These are phyloP conservation scores for Melanostoma mellinum DNA, from an alignment of 2,888 invertebrate species.

Conservation along the genomic window DNA sequence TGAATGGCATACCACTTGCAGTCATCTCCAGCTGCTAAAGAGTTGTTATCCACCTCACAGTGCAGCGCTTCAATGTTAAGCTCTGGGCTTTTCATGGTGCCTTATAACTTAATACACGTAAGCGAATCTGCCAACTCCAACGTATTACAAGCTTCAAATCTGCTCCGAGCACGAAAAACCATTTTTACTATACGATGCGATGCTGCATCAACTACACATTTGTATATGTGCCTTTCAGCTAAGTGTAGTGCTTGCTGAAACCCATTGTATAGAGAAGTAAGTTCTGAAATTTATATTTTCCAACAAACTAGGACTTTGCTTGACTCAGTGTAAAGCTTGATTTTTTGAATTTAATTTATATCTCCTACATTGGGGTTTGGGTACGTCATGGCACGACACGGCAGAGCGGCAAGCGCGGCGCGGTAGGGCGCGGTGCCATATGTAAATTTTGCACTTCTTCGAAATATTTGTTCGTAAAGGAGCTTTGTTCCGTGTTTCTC, in stretches of 20 bases:
- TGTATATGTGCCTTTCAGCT: neutral
- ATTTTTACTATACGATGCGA: conserved; percentile 42
- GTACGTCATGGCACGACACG: no score
- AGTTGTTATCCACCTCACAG: no score
- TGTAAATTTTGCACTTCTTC: conserved; percentile 54
- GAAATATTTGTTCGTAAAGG: conserved; percentile 62
- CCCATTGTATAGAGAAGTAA: conserved; percentile 2
- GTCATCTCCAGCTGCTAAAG: neutral
- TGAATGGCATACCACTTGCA: neutral
- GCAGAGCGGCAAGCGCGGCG: no score
- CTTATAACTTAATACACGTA: conserved; percentile 54
- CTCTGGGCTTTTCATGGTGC: neutral
- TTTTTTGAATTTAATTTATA: conserved; percentile 53
- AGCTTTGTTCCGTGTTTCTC: conserved; percentile 24
- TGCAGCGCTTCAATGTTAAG: no score
- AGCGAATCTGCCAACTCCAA: conserved; percentile 53
- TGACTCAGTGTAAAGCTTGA: conserved; percentile 50
- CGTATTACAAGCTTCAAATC: conserved; percentile 53
- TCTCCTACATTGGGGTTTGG: neutral
- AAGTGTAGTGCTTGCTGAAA: neutral
- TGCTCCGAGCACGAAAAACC: conserved; percentile 48
- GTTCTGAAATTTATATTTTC: conserved; percentile 22
- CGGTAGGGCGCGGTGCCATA: conserved; percentile 26
- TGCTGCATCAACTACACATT: conserved; percentile 2
- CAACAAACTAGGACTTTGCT: conserved; percentile 31